Conservation (phyloP, 2,888 invertebrate genomes). For the Lycocerus yunnanus region DNA sequence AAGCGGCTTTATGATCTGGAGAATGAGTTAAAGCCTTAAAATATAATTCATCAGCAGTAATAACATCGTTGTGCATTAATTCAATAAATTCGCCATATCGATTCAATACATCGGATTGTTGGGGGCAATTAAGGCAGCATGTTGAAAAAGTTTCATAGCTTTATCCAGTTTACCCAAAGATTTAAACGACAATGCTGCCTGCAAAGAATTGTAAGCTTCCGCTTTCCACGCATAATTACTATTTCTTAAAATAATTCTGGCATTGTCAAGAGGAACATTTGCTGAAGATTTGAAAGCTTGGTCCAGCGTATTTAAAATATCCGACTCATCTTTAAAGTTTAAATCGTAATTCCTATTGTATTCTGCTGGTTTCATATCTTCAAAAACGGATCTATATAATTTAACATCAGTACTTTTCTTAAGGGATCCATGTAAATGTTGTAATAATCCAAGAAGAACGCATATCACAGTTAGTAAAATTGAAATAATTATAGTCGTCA, state of each 20-base stretch:
- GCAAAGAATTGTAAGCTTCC: slow-evolving; percentile 85
- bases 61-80: slow-evolving; percentile 79
- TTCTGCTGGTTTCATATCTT: slow-evolving; percentile 51
- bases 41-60: slow-evolving; percentile 90
- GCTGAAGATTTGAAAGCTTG: slow-evolving; percentile 42
- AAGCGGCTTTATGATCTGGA: slow-evolving; percentile 81
- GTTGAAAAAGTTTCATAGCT: slow-evolving; percentile 84
- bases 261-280: slow-evolving; percentile 13
- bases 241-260: slow-evolving; percentile 13
- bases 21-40: slow-evolving; percentile 81
- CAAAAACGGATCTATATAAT: slow-evolving; percentile 48
- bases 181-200: slow-evolving; percentile 85
- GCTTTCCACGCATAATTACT: slow-evolving; percentile 50
- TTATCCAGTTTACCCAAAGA: slow-evolving; percentile 81
- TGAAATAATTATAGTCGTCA: slow-evolving; percentile 43
- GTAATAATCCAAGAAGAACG: slow-evolving; percentile 49
- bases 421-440: slow-evolving; percentile 49
- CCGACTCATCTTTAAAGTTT: slow-evolving; percentile 26
- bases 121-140: slow-evolving; percentile 89
- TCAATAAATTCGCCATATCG: slow-evolving; percentile 94
- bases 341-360: slow-evolving; percentile 36
- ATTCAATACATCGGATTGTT: slow-evolving; percentile 87
- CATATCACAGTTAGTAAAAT: slow-evolving; percentile 52
- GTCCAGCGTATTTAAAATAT: slow-evolving; percentile 45
- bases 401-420: slow-evolving; percentile 42